Evolutionary conservation across 1,140 invertebrate genomes (phyloP).

Genomic region (Venturia canescens): DNA sequence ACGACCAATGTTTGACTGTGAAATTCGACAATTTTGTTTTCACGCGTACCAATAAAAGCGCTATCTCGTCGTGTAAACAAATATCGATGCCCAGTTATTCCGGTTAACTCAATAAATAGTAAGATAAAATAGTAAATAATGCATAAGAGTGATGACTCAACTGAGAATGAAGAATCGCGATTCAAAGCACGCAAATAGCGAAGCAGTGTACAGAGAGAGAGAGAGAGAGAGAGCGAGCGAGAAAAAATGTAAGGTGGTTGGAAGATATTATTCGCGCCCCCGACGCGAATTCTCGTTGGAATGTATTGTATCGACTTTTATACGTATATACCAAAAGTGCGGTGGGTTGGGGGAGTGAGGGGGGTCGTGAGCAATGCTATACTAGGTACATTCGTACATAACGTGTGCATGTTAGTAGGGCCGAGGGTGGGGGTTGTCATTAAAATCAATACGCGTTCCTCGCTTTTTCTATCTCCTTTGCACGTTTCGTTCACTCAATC

Average conservation of each 20-base stretch:
- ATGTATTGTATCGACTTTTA: background rate
- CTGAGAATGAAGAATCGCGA: background rate
- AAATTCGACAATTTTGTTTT: too few species aligned
- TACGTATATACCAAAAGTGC: slow-evolving; percentile 15
- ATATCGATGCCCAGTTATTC: too few species aligned
- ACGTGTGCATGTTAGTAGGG: slow-evolving; percentile 19
- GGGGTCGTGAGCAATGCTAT: background rate
- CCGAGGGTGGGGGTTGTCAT: slow-evolving; percentile 68
- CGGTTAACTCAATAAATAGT: too few species aligned
- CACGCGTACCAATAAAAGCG: too few species aligned
- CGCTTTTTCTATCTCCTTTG: slow-evolving; percentile 63
- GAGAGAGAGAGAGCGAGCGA: too few species aligned
- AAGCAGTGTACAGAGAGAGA: background rate
- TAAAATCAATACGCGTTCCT: slow-evolving; percentile 76
- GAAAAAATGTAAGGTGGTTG: background rate
- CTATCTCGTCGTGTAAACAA: too few species aligned
- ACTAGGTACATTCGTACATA: slow-evolving; percentile 24
- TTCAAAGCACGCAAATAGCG: background rate
- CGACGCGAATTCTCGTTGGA: slow-evolving; percentile 67
- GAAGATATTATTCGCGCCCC: slow-evolving; percentile 65
- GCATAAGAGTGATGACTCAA: background rate
- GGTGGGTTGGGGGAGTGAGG: background rate
- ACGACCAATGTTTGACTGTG: too few species aligned
- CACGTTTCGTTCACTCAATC: slow-evolving; percentile 52
- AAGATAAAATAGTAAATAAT: too few species aligned